Base-by-base conservation (phyloP, 2,888 invertebrate genomes). In the Polyommatus icarus region DNA sequence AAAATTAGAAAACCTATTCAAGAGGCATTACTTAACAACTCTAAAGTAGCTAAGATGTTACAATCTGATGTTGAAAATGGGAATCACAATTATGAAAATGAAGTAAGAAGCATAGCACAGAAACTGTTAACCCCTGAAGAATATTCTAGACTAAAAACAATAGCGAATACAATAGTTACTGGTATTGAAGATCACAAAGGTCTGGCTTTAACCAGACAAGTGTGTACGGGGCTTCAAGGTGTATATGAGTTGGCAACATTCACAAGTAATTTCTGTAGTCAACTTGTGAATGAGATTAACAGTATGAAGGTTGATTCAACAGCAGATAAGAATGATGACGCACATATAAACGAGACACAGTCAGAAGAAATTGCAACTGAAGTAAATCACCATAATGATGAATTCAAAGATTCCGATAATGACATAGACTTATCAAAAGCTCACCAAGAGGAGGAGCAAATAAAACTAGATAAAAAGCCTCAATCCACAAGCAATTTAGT, bases 21-120 rank as follows among this genome's bases (percentile, higher is more conserved):
- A 78, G 36, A 78, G 1, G 76, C 77, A 4, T 71, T 80, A 20
- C 18, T 50, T 71, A 76, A 77, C 15, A 80, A 79, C 73, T 15
- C 73, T 18, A 78, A 78, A 75, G 71, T 80, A n/a, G 54, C 50
- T 29, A 50, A 20, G 59, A 78, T 80, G 80, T 57, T 80, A 46
- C 24, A 80, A 76, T 20, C 77, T 8, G 80, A 80, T 24, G 61
- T 59, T 24, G 15, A 78, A 78, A 80, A 79, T 78, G 75, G 78
- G 54, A 77, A 79, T 24, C 73, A 78, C n/a, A 12, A 18, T 32
- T 80, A 75, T 59, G 79, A 80, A 78, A 78, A 79, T 76, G 67
- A 77, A 76, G 76, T 79, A 24, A 79, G 76, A 76, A 18, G 76
- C n/a, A 77, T 78, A 40, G 78, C 50, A 15, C 73, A 67, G 1